phyloP scores from a whole-genome alignment of 2,113 vertebrate species.

The Channa argus region DNA sequence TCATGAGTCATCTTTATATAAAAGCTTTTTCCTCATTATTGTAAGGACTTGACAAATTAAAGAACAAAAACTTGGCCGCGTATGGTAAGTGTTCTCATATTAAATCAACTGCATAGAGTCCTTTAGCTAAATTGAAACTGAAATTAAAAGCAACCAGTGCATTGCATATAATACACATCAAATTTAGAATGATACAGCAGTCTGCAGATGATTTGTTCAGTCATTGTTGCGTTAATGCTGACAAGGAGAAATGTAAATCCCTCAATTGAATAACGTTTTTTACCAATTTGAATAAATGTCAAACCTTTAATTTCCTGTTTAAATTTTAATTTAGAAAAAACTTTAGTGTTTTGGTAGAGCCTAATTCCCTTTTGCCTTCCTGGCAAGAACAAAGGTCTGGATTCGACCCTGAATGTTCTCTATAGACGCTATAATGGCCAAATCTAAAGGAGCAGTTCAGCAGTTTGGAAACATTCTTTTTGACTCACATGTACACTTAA shows the following conservation, averaged over 20 bases:
- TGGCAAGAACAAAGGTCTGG: neutral
- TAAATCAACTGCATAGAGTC: conserved; percentile 7
- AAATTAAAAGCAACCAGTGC: conserved; percentile 4
- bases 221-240: too few species aligned
- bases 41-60: conserved; percentile 16
- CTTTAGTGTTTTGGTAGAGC: neutral
- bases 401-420: neutral
- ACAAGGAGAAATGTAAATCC: neutral
- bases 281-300: too few species aligned
- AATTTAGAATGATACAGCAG: neutral
- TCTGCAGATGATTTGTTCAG: too few species aligned
- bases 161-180: neutral
- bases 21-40: conserved; percentile 10
- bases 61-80: conserved; percentile 5
- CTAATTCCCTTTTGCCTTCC: neutral
- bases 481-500: too few species aligned
- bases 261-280: too few species aligned
- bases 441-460: neutral
- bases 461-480: neutral
- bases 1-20: conserved; percentile 3
- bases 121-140: neutral
- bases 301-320: too few species aligned
- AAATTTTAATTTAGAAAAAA: neutral
- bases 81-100: conserved; percentile 8
- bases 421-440: too few species aligned